These are phyloP conservation scores for Grammomys dolichurus DNA, from an alignment of 2,113 vertebrate genomes.

Conservation along the genomic window DNA sequence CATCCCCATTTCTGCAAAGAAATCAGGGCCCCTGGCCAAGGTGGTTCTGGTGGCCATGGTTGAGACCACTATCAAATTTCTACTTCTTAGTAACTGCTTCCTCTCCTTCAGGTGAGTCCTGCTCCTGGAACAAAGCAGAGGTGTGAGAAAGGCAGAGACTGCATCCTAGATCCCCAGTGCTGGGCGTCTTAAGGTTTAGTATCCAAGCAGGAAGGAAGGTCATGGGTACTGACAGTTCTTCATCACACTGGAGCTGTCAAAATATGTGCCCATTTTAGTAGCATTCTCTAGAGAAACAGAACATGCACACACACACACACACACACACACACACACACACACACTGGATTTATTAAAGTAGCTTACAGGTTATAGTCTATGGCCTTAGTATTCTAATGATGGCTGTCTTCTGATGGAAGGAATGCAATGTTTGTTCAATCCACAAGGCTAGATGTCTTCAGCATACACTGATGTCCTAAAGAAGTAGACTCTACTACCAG, in stretches of 20 bases:
- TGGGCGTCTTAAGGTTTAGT: too few species aligned
- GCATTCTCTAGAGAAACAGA: background rate
- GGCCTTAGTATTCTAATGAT: background rate
- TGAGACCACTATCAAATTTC: background rate
- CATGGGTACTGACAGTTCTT: background rate
- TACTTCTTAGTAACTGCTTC: background rate
- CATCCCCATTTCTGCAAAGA: background rate
- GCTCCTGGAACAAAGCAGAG: fast-evolving
- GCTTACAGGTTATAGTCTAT: background rate
- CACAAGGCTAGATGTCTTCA: background rate
- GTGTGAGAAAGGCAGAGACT: background rate
- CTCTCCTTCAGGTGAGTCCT: background rate
- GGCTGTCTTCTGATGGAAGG: background rate
- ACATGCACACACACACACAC: background rate
- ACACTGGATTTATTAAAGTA: background rate
- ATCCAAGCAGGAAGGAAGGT: too few species aligned
- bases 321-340: background rate
- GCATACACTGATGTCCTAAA: background rate
- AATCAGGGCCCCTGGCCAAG: background rate
- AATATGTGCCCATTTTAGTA: background rate
- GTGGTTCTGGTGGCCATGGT: background rate
- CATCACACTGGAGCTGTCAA: too few species aligned
- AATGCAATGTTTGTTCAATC: too few species aligned
- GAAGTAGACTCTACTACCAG: background rate
- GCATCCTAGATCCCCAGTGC: too few species aligned